These are phyloP conservation scores for Diarsia mendica DNA, from an alignment of 2,888 invertebrate species.

Conservation along the genomic window DNA sequence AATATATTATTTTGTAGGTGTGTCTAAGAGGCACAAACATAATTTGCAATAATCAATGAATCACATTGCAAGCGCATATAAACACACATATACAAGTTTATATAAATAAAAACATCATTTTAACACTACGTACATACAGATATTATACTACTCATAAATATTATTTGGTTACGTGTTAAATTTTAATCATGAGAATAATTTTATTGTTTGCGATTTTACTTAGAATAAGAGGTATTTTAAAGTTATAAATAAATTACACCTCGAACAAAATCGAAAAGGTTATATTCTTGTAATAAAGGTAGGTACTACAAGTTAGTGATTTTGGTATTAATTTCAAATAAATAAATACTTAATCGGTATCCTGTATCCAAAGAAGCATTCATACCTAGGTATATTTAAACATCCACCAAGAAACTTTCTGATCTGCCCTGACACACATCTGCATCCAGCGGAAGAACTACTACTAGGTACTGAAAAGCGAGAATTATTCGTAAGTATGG, in stretches of 20 bases:
- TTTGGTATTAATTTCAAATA: not conserved
- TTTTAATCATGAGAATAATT: conserved; percentile 48
- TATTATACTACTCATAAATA: conserved; percentile 39
- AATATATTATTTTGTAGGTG: not conserved
- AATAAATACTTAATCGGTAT: not conserved
- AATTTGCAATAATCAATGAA: conserved; percentile 23
- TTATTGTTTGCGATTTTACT: conserved; percentile 45
- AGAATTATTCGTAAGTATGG: conserved; percentile 18
- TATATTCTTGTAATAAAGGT: not conserved
- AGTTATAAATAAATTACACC: conserved; percentile 31
- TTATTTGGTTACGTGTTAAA: conserved; percentile 40
- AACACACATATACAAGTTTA: conserved; percentile 31
- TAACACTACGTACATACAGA: conserved; percentile 8
- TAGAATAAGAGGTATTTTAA: conserved; percentile 6
- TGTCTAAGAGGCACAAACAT: conserved; percentile 22
- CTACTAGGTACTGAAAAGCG: not conserved
- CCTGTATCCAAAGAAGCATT: not conserved
- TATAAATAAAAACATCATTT: conserved; percentile 45
- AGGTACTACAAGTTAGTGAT: not conserved
- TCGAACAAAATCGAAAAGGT: not conserved
- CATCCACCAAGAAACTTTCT: no score
- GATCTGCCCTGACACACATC: not conserved
- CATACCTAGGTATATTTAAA: not conserved
- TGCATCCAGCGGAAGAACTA: no score
- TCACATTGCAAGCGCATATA: conserved; percentile 46